Percentiles rank a stretch among this genome's conserved stretches.
phyloP scores from a whole-genome alignment of 2,888 invertebrate genomes.

The Xestobium rufovillosum region DNA sequence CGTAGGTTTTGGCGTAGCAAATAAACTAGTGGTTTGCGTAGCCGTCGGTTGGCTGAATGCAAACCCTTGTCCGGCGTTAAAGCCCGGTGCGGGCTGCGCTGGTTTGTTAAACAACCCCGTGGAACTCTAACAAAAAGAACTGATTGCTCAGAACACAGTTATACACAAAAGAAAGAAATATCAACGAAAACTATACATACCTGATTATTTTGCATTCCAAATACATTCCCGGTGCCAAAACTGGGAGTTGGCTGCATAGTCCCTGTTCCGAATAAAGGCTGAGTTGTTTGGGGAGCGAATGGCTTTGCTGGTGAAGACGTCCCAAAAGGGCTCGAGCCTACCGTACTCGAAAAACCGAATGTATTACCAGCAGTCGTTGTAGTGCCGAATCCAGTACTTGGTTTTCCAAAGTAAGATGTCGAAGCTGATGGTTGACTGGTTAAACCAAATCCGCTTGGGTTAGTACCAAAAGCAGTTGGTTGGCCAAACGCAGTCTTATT shows the following conservation, averaged over 20 bases:
- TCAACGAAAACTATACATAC: background rate
- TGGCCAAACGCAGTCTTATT: constrained; percentile 29
- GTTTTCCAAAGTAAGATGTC: constrained; percentile 60
- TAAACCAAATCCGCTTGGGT: constrained; percentile 47
- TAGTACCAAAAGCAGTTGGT: constrained; percentile 46
- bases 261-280: constrained; percentile 38
- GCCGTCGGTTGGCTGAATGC: constrained; percentile 27
- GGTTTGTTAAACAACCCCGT: constrained; percentile 43
- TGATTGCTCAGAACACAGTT: too few species aligned
- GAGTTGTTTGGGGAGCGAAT: constrained; percentile 42
- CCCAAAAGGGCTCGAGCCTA: constrained; percentile 41
- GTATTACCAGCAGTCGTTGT: constrained; percentile 45
- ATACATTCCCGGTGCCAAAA: constrained; percentile 43
- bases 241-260: constrained; percentile 41
- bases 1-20: constrained; percentile 19
- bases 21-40: constrained; percentile 15
- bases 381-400: constrained; percentile 50
- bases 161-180: background rate
- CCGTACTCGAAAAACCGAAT: constrained; percentile 40
- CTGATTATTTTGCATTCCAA: constrained; percentile 21
- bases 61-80: constrained; percentile 38
- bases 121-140: constrained; percentile 32
- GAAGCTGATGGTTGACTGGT: constrained; percentile 51
- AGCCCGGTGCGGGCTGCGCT: constrained; percentile 43
- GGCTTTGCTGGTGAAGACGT: constrained; percentile 44